phyloP scores from a whole-genome alignment of 2,888 invertebrate species.

The Synanthedon tipuliformis region DNA sequence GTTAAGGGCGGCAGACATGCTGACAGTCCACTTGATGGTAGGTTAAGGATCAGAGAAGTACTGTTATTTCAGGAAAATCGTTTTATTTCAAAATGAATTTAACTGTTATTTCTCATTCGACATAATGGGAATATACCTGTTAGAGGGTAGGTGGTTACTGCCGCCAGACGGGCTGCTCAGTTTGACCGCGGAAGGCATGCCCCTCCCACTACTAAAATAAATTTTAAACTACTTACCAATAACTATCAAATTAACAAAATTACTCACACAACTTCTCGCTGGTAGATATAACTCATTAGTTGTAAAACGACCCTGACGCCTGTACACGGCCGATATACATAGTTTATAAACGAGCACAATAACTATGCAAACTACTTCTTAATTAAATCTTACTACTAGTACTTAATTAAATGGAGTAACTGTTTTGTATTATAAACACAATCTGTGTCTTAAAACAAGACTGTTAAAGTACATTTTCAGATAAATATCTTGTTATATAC shows the following conservation, averaged over 20 bases:
- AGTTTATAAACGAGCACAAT: constrained; percentile 60
- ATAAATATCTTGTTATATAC: constrained; percentile 1
- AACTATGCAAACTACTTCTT: constrained; percentile 62
- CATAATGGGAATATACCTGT: no score
- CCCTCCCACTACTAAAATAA: no score
- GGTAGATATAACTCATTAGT: constrained; percentile 12
- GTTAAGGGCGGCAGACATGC: no score
- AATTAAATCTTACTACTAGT: constrained; percentile 8
- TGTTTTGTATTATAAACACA: constrained; percentile 13
- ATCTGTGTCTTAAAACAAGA: constrained; percentile 25
- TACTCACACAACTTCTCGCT: not conserved
- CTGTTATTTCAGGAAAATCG: no score
- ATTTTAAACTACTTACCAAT: no score
- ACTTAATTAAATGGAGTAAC: constrained; percentile 21
- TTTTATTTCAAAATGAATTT: no score
- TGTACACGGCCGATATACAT: constrained; percentile 43
- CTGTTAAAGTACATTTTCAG: constrained; percentile 21
- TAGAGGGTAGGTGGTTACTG: no score
- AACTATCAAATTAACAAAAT: not conserved
- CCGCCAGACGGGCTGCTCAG: no score
- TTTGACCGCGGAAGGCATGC: no score
- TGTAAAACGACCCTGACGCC: constrained; percentile 29
- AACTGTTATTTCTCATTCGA: no score
- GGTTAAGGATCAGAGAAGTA: no score
- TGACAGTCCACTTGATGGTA: no score